A percentile compares a stretch with the other conserved stretches of the same genome.
phyloP scores from a whole-genome alignment of 2,113 vertebrate genomes.

The Coturnix japonica region DNA sequence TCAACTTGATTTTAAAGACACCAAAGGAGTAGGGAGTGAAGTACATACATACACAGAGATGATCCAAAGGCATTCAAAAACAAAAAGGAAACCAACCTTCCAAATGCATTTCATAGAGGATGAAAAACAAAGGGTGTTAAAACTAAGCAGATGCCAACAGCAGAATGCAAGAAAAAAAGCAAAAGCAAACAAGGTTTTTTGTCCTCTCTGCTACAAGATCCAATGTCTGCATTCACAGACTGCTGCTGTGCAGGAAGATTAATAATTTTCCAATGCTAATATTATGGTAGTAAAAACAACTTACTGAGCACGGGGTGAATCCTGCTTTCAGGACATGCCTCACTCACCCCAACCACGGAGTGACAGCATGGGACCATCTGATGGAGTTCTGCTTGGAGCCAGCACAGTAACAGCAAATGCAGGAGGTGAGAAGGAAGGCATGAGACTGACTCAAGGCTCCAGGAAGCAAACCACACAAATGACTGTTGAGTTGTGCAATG shows the following conservation, averaged over 20 bases:
- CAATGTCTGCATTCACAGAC: background rate
- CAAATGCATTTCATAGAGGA: background rate
- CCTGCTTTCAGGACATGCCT: background rate
- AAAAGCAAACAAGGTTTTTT: background rate
- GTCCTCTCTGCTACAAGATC: background rate
- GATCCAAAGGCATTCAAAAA: background rate
- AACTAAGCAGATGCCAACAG: constrained; percentile 24
- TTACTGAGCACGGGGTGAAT: background rate
- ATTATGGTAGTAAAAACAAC: background rate
- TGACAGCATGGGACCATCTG: background rate
- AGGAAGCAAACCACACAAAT: background rate
- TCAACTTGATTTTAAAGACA: background rate
- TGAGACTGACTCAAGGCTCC: background rate
- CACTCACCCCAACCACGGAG: background rate
- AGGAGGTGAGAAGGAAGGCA: background rate
- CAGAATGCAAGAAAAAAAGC: background rate
- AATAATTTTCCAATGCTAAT: background rate
- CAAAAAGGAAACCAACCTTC: background rate
- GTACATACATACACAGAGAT: background rate
- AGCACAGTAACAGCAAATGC: accelerated
- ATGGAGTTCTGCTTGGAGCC: background rate
- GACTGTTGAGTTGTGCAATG: constrained; percentile 24
- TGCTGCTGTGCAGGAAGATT: background rate
- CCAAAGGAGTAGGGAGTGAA: background rate
- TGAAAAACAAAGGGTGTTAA: constrained; percentile 1